Base-by-base conservation (phyloP, 2,113 vertebrate genomes). In the Lipotes vexillifer region DNA sequence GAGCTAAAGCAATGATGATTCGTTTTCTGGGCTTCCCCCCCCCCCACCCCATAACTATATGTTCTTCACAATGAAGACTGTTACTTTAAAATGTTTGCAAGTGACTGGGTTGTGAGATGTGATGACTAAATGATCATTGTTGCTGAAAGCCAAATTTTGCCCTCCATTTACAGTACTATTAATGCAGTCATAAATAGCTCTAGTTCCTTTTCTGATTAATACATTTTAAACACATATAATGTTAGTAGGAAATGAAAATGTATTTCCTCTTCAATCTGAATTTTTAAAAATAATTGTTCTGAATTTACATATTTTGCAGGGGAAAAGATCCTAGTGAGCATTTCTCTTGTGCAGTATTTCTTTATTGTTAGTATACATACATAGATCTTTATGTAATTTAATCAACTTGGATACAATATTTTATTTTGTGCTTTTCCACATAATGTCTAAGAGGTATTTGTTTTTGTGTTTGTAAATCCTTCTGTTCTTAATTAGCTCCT, bases 1-100 rank as follows among this genome's bases (percentile, higher is more conserved):
- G 98, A 97, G 68, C 77, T 96, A 96, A 93, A 96, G 97, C 89
- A 95, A 9, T 96, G 95, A 92, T 96, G 97, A 97, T 96, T 96
- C 96, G 97, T 82, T 97, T 95, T 97, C 82, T 89, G 90, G 72
- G 15, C 29, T 65, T 72, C 78, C 41, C 75, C 82, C 46, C 8
- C 44, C 44, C 44, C 44, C 52, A 3, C 55, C 63, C 17, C 59
- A 17, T 95, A 96, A 90, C 94, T 97, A 49, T 94, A 69, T 96
- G 81, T 90, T 96, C 93, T 96, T 97, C 86, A 94, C 95, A 97
- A 52, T 95, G 94, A 95, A 97, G 80, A 95, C 72, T 91, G n/a
- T 95, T 97, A 97, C 92, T 96, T 96, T 93, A 96, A 95, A 97
- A 96, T 2, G 8, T 96, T 97, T 93, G 90, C 94, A 95, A 92